Evolutionary conservation across 2,888 invertebrate genomes (phyloP), one percentile per base, ranked within the genome.

Genomic region (Antheraea assamensis): DNA sequence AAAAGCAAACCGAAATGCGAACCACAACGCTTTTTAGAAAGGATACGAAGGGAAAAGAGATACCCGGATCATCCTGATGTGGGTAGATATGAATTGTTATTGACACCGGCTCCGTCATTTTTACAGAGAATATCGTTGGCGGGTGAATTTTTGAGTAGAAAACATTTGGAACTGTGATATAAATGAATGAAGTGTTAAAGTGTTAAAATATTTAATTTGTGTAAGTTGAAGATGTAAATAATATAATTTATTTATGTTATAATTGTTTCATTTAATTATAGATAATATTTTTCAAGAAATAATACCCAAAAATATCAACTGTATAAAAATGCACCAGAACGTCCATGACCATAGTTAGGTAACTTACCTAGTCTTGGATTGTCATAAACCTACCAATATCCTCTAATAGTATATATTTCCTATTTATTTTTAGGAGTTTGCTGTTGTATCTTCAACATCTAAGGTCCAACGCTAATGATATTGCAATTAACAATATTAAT

Each of bases 51-150:
- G 75, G 96, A 96, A 78, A 95, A 96, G 73, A 84, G 76, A 49
- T 95, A 96, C 74, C 95, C 95, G 13, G 96, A 96, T 83, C 90
- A 94, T 76, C 95, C 96, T 0, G 96, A 96, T 86, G 91, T 92
- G 21, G 87, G 93, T 66, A 96, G 96, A 84, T 97, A 96, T 88
- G 96, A 97, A 76, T 85, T 97, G 21, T 92, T 98, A 74, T 95
- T 96, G 71, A 98, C 98, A 81, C 96, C 96, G 72, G 97, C 97
- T 2, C 98, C 97, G 74, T 96, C 97, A 24, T 98, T 97, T 88
- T 89, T 97, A 76, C 97, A 97, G 88, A 95, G 97, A 83, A 95
- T 98, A 87, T 97, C 97, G 24, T 94, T 98, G 78, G 96, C 97
- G 76, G 98, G 98, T 0, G 98, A 98, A 95, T 97, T 98, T 92